Evolutionary conservation across 2,113 vertebrate species (phyloP), one percentile per base, ranked within the genome.

Genomic region (Seriola rivoliana): DNA sequence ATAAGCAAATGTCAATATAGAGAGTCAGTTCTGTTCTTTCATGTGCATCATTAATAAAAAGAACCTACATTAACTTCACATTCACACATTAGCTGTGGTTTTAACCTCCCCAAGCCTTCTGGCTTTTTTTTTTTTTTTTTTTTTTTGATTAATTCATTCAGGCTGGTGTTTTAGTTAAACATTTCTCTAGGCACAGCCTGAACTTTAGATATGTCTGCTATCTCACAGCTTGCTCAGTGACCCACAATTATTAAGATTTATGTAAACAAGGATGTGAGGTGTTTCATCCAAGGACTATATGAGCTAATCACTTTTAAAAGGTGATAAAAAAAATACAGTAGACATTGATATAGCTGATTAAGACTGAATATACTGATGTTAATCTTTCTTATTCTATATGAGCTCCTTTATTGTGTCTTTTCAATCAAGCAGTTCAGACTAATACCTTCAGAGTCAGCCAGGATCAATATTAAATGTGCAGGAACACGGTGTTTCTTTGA

Each of bases 181-280:
- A 67, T 76, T 52, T 84, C 85, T 85, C 25, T 32, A 65, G 89
- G 87, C 84, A 14, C 71, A 44, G 29, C 1, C 7, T 84, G 79
- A 90, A 84, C 85, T 88, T 88, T 54, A 32, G 59, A 72, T 77
- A 23, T 5, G 60, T 66, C 66, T 78, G 40, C 71, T 29, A 11
- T 60, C 71, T 50, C 57, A 36, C 75, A 54, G 80, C 62, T 40
- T 68, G 73, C 66, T 85, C 87, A 40, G 23, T 88, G 86, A 88
- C 86, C 78, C 46, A 32, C 13, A 0, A 62, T 87, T 85, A 85
- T 90, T 86, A 68, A 85, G 74, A 88, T 86, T 71, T 64, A 83
- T 82, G 85, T 84, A 82, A 92, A 88, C 73, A 68, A 85, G 23
- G 46, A 57, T 19, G 57, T 11, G 36, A 67, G 57, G 12, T 38